Conservation (phyloP, 2,113 vertebrate species). For the Pomatorhinus ruficollis region DNA sequence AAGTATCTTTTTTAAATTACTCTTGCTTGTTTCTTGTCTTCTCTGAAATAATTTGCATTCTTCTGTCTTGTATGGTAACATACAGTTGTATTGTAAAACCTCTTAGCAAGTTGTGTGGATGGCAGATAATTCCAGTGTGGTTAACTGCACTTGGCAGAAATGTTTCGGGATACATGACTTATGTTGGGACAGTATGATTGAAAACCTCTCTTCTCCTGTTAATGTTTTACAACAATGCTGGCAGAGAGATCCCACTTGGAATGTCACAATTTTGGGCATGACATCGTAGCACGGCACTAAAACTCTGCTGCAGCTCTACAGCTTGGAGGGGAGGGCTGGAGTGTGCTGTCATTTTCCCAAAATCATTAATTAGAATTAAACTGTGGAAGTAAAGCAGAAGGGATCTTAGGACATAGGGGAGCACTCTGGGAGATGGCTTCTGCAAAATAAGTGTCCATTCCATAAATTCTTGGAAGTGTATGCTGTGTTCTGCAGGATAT, state of each 20-base stretch:
- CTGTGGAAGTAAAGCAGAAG: not conserved
- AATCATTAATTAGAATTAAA: not conserved
- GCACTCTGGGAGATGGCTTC: not conserved
- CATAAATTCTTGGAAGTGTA: not conserved
- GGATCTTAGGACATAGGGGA: not conserved
- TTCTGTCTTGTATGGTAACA: not conserved
- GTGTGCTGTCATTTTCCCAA: not conserved
- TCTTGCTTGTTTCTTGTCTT: not conserved
- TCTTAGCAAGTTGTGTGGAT: not conserved
- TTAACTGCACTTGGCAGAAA: not conserved
- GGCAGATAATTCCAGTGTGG: not conserved
- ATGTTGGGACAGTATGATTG: not conserved
- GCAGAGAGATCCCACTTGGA: not conserved
- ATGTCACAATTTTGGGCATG: fast-evolving
- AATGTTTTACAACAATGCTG: not conserved
- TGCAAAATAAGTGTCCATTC: not conserved
- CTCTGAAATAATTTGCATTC: not conserved
- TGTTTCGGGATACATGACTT: not conserved
- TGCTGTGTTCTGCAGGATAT: not conserved
- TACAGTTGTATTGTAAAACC: not conserved
- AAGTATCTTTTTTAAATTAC: not conserved
- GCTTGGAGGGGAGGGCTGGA: not conserved
- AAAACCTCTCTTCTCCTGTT: not conserved
- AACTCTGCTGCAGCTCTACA: not conserved
- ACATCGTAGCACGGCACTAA: not conserved